Percentiles rank a stretch among this genome's conserved stretches.
Evolutionary conservation across 2,888 invertebrate species (phyloP).

Genomic region (Seira sanloemensis): DNA sequence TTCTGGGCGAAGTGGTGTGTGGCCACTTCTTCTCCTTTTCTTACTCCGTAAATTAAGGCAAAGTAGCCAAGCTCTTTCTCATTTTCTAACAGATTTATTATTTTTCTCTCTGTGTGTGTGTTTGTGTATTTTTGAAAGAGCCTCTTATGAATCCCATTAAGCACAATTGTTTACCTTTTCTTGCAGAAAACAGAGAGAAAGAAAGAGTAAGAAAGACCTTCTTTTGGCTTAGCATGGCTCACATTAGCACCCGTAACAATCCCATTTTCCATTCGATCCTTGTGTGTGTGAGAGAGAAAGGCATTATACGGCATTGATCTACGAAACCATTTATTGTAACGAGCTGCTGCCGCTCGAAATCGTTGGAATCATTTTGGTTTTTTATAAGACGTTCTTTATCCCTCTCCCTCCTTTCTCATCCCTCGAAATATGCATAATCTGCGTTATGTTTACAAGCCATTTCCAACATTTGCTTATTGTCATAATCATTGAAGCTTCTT

Average conservation of each 20-base stretch:
- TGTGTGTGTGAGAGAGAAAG: no score
- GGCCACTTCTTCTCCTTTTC: slow-evolving; percentile 21
- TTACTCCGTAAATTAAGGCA: slow-evolving; percentile 10
- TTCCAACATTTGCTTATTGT: slow-evolving; percentile 27
- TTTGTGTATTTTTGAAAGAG: slow-evolving; percentile 13
- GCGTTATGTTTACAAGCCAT: slow-evolving; percentile 23
- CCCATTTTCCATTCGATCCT: background rate
- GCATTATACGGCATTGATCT: slow-evolving; percentile 3
- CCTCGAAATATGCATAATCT: slow-evolving; percentile 16
- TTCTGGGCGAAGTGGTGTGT: background rate
- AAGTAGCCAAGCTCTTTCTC: slow-evolving; percentile 3
- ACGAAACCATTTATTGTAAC: slow-evolving; percentile 13
- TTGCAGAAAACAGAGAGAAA: background rate
- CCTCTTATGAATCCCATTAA: slow-evolving; percentile 19
- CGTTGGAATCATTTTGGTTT: slow-evolving; percentile 14
- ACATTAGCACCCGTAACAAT: no score
- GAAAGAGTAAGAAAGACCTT: no score
- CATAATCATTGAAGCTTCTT: background rate
- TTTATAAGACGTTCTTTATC: background rate
- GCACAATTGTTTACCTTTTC: slow-evolving; percentile 19
- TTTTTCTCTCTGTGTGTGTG: slow-evolving; percentile 6
- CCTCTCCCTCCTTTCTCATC: slow-evolving; percentile 6
- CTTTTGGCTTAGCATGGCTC: no score
- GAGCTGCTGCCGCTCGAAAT: slow-evolving; percentile 1
- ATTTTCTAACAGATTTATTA: slow-evolving; percentile 14